Base-by-base conservation (phyloP, 2,888 invertebrate species). In the Apamea anceps region DNA sequence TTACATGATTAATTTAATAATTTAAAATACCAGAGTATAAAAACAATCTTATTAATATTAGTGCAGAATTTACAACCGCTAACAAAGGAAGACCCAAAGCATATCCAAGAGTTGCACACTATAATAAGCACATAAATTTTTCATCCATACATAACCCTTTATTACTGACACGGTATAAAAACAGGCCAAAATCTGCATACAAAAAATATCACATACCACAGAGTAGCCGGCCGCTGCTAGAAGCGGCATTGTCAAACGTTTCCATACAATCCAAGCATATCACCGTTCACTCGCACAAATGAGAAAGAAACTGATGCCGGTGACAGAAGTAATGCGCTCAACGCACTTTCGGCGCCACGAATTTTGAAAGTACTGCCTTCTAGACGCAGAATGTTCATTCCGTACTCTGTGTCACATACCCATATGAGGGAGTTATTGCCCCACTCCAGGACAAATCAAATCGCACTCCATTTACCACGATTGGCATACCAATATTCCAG, bases 41-140 rank as follows among this genome's bases (percentile, higher is more conserved):
- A 62, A 65, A 54, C 37, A 79, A 51, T 79, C 21, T 18, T n/a
- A 42, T 79, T 79, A 79, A 21, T 32, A 42, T 79, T 79, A 79
- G 42, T n/a, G 18, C 13, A 51, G 10, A 62, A 79, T 78, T 78
- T 79, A 70, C 0, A 51, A 54, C 28, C 32, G 15, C 25, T 18
- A 42, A 67, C 67, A 62, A 75, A 51, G 25, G 28, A 45, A 75
- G 51, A 10, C 13, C 8, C 37, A n/a, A 60, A 13, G 10, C 21
- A n/a, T 75, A 60, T 48, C 21, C 25, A 75, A 72, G 67, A 54
- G 6, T 62, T 72, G 54, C 18, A 32, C 67, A 73, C 32, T 18
- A 2, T 79, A 79, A 72, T 51, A 60, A 78, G 37, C 79, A 32
- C 25, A 4, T 79, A 18, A 12, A 15, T 57, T 65, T 65, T 60